phyloP scores from a whole-genome alignment of 1,140 invertebrate genomes.

The Arctopsyche grandis region DNA sequence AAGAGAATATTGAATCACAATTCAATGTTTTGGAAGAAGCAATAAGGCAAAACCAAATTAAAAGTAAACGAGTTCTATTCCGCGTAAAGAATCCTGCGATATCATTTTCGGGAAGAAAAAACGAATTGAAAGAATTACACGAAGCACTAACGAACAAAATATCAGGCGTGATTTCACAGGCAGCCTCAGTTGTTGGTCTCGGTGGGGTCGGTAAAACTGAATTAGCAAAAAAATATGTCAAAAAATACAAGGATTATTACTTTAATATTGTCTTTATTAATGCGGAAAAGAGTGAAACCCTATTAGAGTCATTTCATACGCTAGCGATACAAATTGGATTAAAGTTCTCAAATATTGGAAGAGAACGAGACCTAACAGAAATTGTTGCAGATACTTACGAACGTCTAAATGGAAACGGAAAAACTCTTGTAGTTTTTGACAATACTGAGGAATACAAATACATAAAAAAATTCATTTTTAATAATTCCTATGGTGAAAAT shows the following conservation, averaged over 20 bases:
- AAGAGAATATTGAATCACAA: too few relatives aligned
- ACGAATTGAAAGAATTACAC: too few relatives aligned
- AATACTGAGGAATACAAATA: background rate
- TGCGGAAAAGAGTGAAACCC: background rate
- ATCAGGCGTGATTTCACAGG: background rate
- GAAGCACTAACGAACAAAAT: too few relatives aligned
- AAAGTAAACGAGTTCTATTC: too few relatives aligned
- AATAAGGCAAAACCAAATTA: too few relatives aligned
- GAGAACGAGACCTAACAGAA: background rate
- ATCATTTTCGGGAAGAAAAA: too few relatives aligned
- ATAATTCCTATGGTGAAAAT: background rate
- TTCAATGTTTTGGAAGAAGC: too few relatives aligned
- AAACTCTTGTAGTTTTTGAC: background rate
- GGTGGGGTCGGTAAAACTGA: background rate
- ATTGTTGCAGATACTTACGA: background rate
- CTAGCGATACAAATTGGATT: background rate
- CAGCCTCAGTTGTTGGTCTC: background rate
- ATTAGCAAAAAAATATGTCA: background rate
- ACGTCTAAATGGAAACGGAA: background rate
- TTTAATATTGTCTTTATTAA: background rate
- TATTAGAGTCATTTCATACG: background rate
- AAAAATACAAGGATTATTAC: background rate
- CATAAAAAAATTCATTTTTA: background rate
- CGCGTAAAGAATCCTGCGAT: too few relatives aligned
- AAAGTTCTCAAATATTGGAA: background rate